phyloP scores from a whole-genome alignment of 2,113 vertebrate species.

The Cynopterus brachyotis region DNA sequence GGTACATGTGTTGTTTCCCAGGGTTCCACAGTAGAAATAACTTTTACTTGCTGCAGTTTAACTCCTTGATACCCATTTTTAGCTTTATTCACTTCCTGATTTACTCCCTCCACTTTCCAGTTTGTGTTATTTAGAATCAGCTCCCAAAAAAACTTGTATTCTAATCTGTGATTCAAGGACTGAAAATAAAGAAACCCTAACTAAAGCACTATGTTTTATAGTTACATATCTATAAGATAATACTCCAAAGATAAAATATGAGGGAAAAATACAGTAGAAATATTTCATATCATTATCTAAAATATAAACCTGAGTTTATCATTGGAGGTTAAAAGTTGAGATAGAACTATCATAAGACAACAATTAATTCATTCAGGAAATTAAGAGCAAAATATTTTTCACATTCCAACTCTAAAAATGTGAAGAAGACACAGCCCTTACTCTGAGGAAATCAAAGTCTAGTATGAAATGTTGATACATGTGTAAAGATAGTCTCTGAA shows the following conservation, averaged over 20 bases:
- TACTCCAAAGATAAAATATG: not conserved
- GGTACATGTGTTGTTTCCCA: not conserved
- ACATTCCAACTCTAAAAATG: not conserved
- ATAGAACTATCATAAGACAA: not conserved
- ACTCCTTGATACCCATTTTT: not conserved
- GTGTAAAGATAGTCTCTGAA: not conserved
- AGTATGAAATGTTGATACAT: not conserved
- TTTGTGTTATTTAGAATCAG: not conserved
- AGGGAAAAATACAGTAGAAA: not conserved
- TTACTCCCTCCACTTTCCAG: not conserved
- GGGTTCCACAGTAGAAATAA: not conserved
- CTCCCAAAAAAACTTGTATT: not conserved
- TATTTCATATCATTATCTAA: not conserved
- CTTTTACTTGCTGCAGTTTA: not conserved
- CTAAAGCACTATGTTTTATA: not conserved
- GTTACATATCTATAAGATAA: not conserved
- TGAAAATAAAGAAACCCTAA: not conserved
- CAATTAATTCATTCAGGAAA: not conserved
- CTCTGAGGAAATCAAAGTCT: not conserved
- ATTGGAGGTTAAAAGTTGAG: not conserved
- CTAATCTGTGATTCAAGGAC: not conserved
- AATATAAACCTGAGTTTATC: constrained; percentile 16
- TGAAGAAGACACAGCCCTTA: not conserved
- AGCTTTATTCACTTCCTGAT: not conserved
- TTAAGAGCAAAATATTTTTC: not conserved